Conservation (phyloP, 2,888 invertebrate genomes). For the Agrochola lota region DNA sequence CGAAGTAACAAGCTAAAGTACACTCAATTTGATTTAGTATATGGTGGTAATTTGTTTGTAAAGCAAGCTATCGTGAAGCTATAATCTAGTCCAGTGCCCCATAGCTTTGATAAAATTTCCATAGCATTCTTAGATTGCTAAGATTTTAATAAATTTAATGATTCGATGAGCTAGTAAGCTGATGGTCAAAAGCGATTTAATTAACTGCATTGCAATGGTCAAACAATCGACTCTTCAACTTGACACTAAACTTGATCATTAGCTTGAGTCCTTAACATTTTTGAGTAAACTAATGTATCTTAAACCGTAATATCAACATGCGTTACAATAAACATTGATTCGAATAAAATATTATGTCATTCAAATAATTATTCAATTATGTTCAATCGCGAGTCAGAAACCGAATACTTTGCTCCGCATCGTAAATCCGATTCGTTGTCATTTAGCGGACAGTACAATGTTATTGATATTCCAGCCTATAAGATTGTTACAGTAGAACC, state of each 20-base stretch:
- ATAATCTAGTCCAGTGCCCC: too few species aligned
- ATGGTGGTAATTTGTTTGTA: not conserved
- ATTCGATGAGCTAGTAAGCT: too few species aligned
- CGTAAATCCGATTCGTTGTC: slow-evolving; percentile 42
- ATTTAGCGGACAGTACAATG: slow-evolving; percentile 22
- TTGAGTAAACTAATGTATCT: not conserved
- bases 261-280: not conserved
- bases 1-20: not conserved
- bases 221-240: not conserved
- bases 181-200: not conserved
- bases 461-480: slow-evolving; percentile 9
- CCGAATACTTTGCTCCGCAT: slow-evolving; percentile 39
- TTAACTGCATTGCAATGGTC: not conserved
- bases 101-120: not conserved
- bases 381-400: slow-evolving; percentile 42
- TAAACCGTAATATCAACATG: not conserved
- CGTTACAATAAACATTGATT: not conserved
- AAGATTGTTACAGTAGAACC: not conserved
- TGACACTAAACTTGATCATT: not conserved
- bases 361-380: slow-evolving; percentile 41
- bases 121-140: not conserved
- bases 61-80: not conserved
- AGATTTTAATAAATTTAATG: not conserved
- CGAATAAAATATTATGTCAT: slow-evolving; percentile 25
- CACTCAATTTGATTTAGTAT: not conserved